Evolutionary conservation across 2,113 vertebrate genomes (phyloP).

Genomic region (Patagioenas fasciata): DNA sequence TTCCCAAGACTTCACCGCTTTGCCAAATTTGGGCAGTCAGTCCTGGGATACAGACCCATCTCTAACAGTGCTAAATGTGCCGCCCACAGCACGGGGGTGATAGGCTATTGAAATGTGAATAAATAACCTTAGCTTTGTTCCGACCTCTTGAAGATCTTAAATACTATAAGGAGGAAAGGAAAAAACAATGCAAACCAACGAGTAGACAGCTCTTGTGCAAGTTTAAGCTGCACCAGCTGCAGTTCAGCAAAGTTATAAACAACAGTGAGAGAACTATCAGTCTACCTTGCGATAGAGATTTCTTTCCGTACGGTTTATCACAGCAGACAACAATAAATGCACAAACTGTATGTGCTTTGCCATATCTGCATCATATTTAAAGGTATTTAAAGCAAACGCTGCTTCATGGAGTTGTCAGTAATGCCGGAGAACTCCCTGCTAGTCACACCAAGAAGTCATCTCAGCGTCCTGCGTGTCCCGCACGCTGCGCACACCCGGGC

Average conservation of each 20-base stretch:
- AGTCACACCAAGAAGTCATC: background rate
- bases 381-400: background rate
- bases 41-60: background rate
- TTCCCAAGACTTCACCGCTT: background rate
- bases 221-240: background rate
- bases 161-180: too few relatives aligned
- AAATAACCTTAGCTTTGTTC: background rate
- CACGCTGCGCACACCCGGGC: background rate
- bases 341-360: background rate
- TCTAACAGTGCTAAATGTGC: background rate
- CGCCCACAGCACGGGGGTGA: background rate
- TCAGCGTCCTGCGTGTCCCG: background rate
- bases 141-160: background rate
- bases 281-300: background rate
- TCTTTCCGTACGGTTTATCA: background rate
- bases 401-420: background rate
- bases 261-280: background rate
- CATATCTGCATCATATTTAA: background rate
- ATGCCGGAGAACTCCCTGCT: background rate
- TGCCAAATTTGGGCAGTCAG: background rate
- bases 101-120: background rate
- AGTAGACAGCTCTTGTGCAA: background rate
- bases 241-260: background rate
- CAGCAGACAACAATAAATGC: background rate
- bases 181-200: background rate